Conservation (phyloP, 2,888 invertebrate genomes). For the Rotaria socialis region DNA sequence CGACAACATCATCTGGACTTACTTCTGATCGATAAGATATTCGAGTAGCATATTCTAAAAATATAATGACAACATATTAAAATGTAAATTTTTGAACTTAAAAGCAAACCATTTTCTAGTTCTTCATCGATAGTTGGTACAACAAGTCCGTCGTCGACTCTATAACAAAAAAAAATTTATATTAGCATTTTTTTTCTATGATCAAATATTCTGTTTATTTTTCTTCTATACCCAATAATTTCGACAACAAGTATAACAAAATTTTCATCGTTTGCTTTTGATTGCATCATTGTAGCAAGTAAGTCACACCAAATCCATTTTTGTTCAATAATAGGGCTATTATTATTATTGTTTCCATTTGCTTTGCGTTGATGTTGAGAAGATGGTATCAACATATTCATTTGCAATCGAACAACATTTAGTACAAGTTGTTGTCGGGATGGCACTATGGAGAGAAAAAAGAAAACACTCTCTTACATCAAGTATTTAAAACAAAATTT, state of each 20-base stretch:
- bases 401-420: slow-evolving; percentile 17
- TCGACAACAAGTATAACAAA: slow-evolving; percentile 31
- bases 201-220: background rate
- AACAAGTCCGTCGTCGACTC: background rate
- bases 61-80: background rate
- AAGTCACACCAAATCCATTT: slow-evolving; percentile 33
- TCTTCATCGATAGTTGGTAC: slow-evolving; percentile 15
- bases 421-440: slow-evolving; percentile 27
- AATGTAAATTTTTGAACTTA: too few relatives aligned
- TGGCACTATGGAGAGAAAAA: background rate
- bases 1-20: background rate
- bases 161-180: background rate
- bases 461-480: too few relatives aligned
- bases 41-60: slow-evolving; percentile 1
- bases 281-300: slow-evolving; percentile 3
- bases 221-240: background rate
- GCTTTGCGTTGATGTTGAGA: background rate
- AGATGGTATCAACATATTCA: background rate
- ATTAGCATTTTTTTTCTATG: background rate
- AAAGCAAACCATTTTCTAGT: background rate
- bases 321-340: background rate
- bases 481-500: background rate
- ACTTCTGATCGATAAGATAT: background rate
- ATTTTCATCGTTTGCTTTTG: slow-evolving; percentile 28
- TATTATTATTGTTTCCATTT: slow-evolving; percentile 22